Percentiles rank a stretch among this genome's conserved stretches.
These are phyloP conservation scores for Petrocephalus microphthalmus DNA, from an alignment of 2,113 vertebrate species.

Conservation along the genomic window DNA sequence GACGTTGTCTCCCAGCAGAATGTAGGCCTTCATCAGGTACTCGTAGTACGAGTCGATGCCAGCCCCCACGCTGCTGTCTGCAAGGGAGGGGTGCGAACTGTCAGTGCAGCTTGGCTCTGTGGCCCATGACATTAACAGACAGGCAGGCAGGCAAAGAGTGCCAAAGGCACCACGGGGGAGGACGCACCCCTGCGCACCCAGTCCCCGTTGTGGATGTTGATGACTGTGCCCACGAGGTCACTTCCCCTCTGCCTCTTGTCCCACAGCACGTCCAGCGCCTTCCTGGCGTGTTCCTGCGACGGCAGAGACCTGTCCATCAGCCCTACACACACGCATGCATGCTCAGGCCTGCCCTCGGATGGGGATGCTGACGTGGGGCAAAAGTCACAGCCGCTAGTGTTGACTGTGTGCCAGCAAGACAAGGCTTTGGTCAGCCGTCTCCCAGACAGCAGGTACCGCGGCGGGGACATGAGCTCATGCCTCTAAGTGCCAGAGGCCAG, in stretches of 20 bases:
- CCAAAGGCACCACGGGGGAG: neutral
- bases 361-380: neutral
- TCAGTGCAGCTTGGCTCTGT: neutral
- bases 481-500: neutral
- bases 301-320: neutral
- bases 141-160: neutral
- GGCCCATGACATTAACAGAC: neutral
- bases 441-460: neutral
- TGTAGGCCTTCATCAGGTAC: conserved; percentile 95
- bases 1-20: conserved; percentile 91
- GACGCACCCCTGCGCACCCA: conserved; percentile 73
- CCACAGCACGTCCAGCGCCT: conserved; percentile 92
- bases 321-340: neutral
- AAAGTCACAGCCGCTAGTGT: too few species aligned
- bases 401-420: neutral
- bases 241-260: conserved; percentile 66
- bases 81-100: conserved; percentile 20
- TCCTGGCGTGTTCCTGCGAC: conserved; percentile 80
- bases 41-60: conserved; percentile 99
- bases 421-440: neutral
- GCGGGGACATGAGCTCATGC: neutral
- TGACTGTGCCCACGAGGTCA: conserved; percentile 94
- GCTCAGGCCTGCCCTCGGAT: neutral
- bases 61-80: conserved; percentile 95
- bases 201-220: conserved; percentile 97